Base-by-base conservation (phyloP, 2,888 invertebrate genomes). In the Hydropsyche betteni region DNA sequence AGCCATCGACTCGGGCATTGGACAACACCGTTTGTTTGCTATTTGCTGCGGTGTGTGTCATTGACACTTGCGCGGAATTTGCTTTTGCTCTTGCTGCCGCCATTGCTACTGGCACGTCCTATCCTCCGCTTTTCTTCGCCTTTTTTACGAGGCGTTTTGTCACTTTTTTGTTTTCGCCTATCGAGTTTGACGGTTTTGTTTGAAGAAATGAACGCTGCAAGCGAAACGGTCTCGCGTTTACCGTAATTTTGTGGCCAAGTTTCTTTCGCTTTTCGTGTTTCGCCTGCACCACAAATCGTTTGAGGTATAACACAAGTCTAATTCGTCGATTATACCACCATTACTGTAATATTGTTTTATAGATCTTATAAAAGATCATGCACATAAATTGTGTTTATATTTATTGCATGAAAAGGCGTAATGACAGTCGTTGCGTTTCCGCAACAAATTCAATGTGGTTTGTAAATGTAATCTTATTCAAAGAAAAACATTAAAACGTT, bases 211-310 rank as follows among this genome's bases (percentile, higher is more conserved):
- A 64, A 34, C 64, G 64, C 36, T 34, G 36, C 36, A n/a, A 36
- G 64, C 64, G 36, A 64, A 64, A 64, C 64, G 64, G 64, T 64
- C 34, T 64, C 64, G 36, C 44, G 64, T 64, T 34, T 64, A 64
- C 64, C 64, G 64, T 64, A 64, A 64, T 24, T 58, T 64, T 33
- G 33, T 2, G 12, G 44, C 34, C 7, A 5, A 36, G 34, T 64
- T 64, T 64, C 10, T 44, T 36, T 64, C 36, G n/a, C 12, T 64
- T 61, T 64, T 16, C 55, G 44, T 8, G 44, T 10, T 24, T 44
- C 44, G 44, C 44, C 44, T 44, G 44, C 44, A 44, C 44, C 44
- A 44, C 44, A 44, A 44, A 44, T 44, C 44, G 44, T 6, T 44
- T 44, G 44, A 44, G 44, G 44, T 44, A 6, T 44, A 44, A 44